Evolutionary conservation across 2,113 vertebrate genomes (phyloP).

Genomic region (Epinephelus fuscoguttatus): DNA sequence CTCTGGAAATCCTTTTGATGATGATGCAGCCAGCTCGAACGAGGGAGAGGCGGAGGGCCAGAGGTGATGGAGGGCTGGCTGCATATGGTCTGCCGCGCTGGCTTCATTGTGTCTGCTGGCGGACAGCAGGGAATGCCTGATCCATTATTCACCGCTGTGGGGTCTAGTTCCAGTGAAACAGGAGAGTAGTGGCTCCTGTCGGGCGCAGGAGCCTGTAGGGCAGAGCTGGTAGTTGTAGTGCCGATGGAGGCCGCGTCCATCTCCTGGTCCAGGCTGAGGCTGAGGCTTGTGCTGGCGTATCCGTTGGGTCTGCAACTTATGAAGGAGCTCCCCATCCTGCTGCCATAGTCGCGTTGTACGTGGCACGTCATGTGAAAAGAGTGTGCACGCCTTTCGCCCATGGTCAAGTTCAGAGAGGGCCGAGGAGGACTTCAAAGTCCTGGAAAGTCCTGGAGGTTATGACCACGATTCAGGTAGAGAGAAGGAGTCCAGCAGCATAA

Average conservation of each 20-base stretch:
- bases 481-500: constrained; percentile 9
- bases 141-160: constrained; percentile 81
- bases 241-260: constrained; percentile 51
- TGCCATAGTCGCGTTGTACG: constrained; percentile 69
- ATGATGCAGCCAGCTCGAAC: constrained; percentile 61
- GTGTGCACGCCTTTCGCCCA: constrained; percentile 76
- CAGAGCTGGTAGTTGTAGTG: background rate
- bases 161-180: constrained; percentile 84
- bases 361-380: constrained; percentile 76
- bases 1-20: constrained; percentile 84
- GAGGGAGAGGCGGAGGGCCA: constrained; percentile 64
- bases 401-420: constrained; percentile 30
- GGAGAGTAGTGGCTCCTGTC: constrained; percentile 81
- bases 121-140: constrained; percentile 74
- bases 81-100: constrained; percentile 66
- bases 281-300: constrained; percentile 63
- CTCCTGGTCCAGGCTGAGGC: constrained; percentile 67
- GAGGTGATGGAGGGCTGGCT: constrained; percentile 61
- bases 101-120: constrained; percentile 72
- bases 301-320: constrained; percentile 73
- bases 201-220: constrained; percentile 33
- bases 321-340: constrained; percentile 64
- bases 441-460: constrained; percentile 26
- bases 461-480: constrained; percentile 16
- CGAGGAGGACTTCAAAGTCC: constrained; percentile 12